Evolutionary conservation across 2,113 vertebrate species (phyloP), one percentile per base, ranked within the genome.

Genomic region (Motacilla alba): DNA sequence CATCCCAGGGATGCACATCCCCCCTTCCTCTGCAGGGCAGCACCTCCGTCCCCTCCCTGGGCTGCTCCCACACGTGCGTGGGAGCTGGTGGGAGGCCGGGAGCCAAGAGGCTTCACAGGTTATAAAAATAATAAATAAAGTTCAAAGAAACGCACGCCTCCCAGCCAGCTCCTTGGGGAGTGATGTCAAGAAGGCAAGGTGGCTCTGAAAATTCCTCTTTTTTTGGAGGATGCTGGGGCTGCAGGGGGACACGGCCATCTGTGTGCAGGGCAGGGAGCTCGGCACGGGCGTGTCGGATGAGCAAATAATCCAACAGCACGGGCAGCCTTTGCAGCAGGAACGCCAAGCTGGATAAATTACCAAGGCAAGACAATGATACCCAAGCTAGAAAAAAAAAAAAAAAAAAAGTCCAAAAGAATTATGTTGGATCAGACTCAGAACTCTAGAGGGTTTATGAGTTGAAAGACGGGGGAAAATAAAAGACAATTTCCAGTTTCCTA

Each of bases 401-500:
- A 74, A 46, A 39, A 56, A 23, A 66, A 64, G 28, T 70, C 46
- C 14, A 31, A 58, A 80, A 82, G 81, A 81, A 92, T 81, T 78
- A 84, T 4, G 5, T 20, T 87, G 82, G 90, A 89, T 75, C 79
- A 70, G 68, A 50, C 76, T 35, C 59, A 75, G 41, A 73, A 73
- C 37, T 69, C 62, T 26, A 3, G 20, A 63, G 58, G 53, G 87
- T 75, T 94, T 87, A 72, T 0, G 6, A 76, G 85, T 8, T 69
- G 73, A 89, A 79, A 60, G 89, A 88, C 21, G 15, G 13, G 14
- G 7, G 6, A 3, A 52, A 69, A 35, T 56, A 33, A 56, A 49
- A 86, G 67, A 85, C n/a, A 87, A 80, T 83, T 90, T 88, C 47
- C 91, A 83, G 68, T 86, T 94, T 93, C 28, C 55, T 53, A 67